phyloP scores from a whole-genome alignment of 53 echinoderm and acorn worm genomes.

The Crossaster papposus region DNA sequence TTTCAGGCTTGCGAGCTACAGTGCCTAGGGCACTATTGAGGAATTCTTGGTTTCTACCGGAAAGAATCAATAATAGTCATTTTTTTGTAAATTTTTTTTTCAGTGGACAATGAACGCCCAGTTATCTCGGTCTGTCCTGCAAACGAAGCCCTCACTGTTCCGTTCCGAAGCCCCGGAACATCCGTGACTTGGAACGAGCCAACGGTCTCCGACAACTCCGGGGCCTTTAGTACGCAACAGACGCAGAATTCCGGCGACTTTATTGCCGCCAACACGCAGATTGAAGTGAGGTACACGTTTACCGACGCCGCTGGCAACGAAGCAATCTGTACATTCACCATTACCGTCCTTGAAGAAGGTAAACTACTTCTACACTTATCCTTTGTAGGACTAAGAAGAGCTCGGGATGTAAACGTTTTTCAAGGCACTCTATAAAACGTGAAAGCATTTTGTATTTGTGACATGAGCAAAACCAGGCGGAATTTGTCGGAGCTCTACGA shows the following conservation, averaged over 20 bases:
- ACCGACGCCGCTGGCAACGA: constrained; percentile 64
- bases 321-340: constrained; percentile 61
- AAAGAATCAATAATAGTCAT: not conserved
- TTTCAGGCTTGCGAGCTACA: no score
- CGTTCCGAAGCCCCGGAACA: constrained; percentile 34
- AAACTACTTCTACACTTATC: not conserved
- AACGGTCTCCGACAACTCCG: constrained; percentile 64
- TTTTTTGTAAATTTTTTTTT: not conserved
- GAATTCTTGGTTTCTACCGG: no score
- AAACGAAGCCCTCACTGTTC: constrained; percentile 7
- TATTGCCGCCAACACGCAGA: constrained; percentile 56
- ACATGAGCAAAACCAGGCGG: no score
- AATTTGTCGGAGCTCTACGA: no score
- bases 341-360: constrained; percentile 38
- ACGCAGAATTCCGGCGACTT: constrained; percentile 56
- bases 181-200: constrained; percentile 65
- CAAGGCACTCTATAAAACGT: no score
- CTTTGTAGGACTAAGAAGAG: no score
- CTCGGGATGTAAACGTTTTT: no score
- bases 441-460: no score
- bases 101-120: constrained; percentile 31
- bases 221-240: constrained; percentile 28
- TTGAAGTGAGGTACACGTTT: constrained; percentile 68
- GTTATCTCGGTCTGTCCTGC: constrained; percentile 65
- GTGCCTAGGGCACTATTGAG: no score